Evolutionary conservation across 2,797 vertebrate genomes (phyloP), one percentile per base, ranked within the genome.

Genomic region (Jordanella pulchra): DNA sequence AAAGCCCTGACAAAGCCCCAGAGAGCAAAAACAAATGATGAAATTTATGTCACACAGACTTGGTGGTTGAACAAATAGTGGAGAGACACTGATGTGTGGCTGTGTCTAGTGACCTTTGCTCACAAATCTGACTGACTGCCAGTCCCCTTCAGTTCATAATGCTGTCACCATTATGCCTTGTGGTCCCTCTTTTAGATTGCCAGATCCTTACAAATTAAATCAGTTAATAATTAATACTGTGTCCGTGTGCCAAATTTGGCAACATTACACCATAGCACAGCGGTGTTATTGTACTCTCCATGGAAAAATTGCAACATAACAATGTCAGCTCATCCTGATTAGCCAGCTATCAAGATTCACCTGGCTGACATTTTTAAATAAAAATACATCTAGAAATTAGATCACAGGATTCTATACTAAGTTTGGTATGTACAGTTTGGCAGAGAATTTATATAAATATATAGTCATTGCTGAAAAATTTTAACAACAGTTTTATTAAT

Each of bases 51-150:
- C 56, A 35, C 28, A 9, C 9, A n/a, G 21, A 10, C 1, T 60
- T 13, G 56, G 56, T 18, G 56, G 32, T 35, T 23, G 56, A 11
- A 18, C 50, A 21, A 51, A n/a, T 51, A 51, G 50, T 32, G 11
- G 30, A 60, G 30, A 60, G 35, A 60, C 11, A 60, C 23, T 61
- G 58, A 61, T 61, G 58, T 32, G 12, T 39, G 58, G 23, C 58
- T 39, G 32, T n/a, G 56, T 60, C 56, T 35, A 9, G 30, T 61
- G 58, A 61, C 58, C 58, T 61, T 61, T 61, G 58, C 58, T 61
- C 58, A 61, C 32, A 61, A 61, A 27, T 39, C 9, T 35, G 32
- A 39, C 18, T 12, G 58, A 61, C 32, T n/a, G 58, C 32, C 18
- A 61, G 21, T 21, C 9, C 11, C n/a, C 4, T 23, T 9, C 32